Conservation (phyloP, 2,797 vertebrate genomes). For the Poecilia gillii region DNA sequence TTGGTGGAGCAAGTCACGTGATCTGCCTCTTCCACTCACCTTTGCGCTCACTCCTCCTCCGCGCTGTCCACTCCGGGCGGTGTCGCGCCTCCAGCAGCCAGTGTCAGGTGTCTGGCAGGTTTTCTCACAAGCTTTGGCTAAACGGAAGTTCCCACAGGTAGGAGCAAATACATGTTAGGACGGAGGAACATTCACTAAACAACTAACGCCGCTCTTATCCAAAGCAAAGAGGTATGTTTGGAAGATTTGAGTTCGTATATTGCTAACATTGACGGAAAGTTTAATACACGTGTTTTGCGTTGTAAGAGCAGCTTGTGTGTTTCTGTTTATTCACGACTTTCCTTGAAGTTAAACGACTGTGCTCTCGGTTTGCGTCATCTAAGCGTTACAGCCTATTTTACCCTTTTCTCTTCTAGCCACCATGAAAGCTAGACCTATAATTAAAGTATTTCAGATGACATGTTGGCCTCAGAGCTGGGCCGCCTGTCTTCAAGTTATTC, state of each 20-base stretch:
- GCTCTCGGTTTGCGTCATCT: not conserved
- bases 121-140: conserved; percentile 41
- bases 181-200: not conserved
- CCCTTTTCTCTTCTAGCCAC: not conserved
- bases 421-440: conserved; percentile 37
- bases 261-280: not conserved
- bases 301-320: conserved; percentile 8
- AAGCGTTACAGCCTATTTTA: not conserved
- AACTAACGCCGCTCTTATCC: not conserved
- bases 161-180: conserved; percentile 30
- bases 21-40: conserved; percentile 60
- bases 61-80: conserved; percentile 31
- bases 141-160: conserved; percentile 71
- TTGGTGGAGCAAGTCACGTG: conserved; percentile 72
- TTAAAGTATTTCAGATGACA: conserved; percentile 40
- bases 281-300: conserved; percentile 20
- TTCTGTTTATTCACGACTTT: conserved; percentile 1
- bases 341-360: not conserved
- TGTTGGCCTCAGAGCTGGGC: conserved; percentile 11
- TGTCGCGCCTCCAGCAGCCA: conserved; percentile 38
- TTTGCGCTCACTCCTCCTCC: conserved; percentile 49
- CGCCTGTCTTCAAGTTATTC: conserved; percentile 2
- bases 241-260: not conserved
- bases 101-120: conserved; percentile 75
- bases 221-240: not conserved